These are phyloP conservation scores for Hesperia comma DNA, from an alignment of 2,888 invertebrate species.

Conservation along the genomic window DNA sequence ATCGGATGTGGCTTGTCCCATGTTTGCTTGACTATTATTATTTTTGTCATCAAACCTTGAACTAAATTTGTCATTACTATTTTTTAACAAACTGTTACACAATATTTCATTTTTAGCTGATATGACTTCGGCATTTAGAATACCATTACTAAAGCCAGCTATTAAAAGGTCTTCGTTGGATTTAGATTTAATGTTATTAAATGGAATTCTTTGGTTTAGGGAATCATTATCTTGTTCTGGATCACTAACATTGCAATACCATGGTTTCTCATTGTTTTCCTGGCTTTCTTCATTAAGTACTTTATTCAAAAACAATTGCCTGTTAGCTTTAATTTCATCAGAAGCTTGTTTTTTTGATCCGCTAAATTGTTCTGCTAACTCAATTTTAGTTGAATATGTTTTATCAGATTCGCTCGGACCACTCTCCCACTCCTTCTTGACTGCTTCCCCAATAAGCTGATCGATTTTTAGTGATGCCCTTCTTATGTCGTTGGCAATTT, in stretches of 20 bases:
- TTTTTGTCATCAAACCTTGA: constrained; percentile 65
- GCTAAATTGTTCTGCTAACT: constrained; percentile 73
- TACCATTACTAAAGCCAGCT: constrained; percentile 59
- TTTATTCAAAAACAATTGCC: constrained; percentile 73
- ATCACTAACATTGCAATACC: constrained; percentile 81
- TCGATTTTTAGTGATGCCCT: constrained; percentile 84
- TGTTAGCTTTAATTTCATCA: constrained; percentile 77
- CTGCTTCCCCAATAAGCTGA: constrained; percentile 76
- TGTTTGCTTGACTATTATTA: constrained; percentile 62
- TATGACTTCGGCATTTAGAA: constrained; percentile 64
- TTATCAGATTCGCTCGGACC: constrained; percentile 71
- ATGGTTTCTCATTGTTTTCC: constrained; percentile 78
- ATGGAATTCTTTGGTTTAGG: constrained; percentile 63
- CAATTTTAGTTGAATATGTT: constrained; percentile 81
- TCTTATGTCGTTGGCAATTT: constrained; percentile 83
- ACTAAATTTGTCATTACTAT: constrained; percentile 61
- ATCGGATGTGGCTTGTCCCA: constrained; percentile 67
- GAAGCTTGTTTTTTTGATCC: constrained; percentile 81
- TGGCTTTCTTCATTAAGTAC: constrained; percentile 71
- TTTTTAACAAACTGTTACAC: constrained; percentile 67
- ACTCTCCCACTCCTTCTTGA: constrained; percentile 62
- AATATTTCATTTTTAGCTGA: constrained; percentile 77
- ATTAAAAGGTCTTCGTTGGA: constrained; percentile 69
- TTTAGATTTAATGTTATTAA: constrained; percentile 65
- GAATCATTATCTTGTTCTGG: constrained; percentile 77